Conservation (phyloP, 2,888 invertebrate genomes). For the Dioctria linearis region DNA sequence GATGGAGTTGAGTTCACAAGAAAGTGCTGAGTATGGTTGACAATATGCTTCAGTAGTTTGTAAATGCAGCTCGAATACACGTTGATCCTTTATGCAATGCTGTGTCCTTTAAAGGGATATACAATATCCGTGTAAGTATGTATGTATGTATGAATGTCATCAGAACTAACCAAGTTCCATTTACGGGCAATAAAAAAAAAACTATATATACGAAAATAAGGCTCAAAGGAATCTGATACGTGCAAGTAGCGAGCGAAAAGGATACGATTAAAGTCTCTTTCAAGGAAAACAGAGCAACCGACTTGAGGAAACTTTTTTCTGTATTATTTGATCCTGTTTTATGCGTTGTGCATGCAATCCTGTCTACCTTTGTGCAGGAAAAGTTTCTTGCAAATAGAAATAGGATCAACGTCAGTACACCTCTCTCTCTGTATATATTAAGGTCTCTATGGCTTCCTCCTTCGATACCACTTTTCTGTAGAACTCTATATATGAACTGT, state of each 20-base stretch:
- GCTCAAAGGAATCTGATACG: constrained; percentile 47
- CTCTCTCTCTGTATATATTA: no score
- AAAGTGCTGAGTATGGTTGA: constrained; percentile 43
- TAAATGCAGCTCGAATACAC: constrained; percentile 32
- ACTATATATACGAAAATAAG: constrained; percentile 31
- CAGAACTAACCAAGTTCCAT: constrained; percentile 23
- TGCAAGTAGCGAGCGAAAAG: constrained; percentile 25
- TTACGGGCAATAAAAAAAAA: constrained; percentile 40
- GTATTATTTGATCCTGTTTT: constrained; percentile 49
- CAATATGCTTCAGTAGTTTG: constrained; percentile 48
- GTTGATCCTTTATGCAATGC: constrained; percentile 30
- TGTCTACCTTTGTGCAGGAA: constrained; percentile 31
- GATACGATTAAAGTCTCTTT: constrained; percentile 29
- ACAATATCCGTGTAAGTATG: no score
- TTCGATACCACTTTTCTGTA: constrained; percentile 6
- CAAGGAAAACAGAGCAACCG: constrained; percentile 33
- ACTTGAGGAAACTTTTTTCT: constrained; percentile 8
- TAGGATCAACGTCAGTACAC: not conserved
- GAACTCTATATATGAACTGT: not conserved
- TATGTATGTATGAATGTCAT: constrained; percentile 33
- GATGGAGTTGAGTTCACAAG: constrained; percentile 26
- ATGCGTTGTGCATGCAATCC: constrained; percentile 49
- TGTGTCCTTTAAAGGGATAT: constrained; percentile 31
- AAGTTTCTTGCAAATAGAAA: constrained; percentile 14
- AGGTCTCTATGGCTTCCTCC: constrained; percentile 19